These are phyloP conservation scores for Megaleporinus macrocephalus DNA, from an alignment of 2,113 vertebrate genomes.

Conservation along the genomic window DNA sequence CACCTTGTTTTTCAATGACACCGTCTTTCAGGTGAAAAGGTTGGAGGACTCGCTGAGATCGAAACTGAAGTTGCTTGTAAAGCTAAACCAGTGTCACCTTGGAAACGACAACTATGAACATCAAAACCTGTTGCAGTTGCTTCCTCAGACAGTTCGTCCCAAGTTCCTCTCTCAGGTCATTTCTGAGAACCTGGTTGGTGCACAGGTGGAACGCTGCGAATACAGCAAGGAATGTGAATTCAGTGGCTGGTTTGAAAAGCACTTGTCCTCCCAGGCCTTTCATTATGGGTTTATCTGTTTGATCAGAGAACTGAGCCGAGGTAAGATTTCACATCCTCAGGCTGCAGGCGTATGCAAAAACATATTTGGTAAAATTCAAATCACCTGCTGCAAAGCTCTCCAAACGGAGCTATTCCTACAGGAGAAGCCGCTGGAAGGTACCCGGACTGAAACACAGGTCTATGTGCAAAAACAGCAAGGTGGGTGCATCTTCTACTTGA, in stretches of 20 bases:
- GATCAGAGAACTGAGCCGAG: slow-evolving; percentile 71
- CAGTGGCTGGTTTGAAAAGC: slow-evolving; percentile 68
- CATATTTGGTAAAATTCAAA: slow-evolving; percentile 74
- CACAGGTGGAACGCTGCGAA: slow-evolving; percentile 62
- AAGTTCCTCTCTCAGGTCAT: slow-evolving; percentile 71
- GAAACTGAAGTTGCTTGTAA: slow-evolving; percentile 72
- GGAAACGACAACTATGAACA: slow-evolving; percentile 49
- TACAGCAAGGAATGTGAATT: slow-evolving; percentile 65
- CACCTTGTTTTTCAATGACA: slow-evolving; percentile 78
- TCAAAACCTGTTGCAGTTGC: slow-evolving; percentile 63
- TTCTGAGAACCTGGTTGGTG: slow-evolving; percentile 66
- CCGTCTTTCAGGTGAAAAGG: slow-evolving; percentile 58
- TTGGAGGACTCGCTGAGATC: slow-evolving; percentile 56
- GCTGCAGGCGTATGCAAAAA: slow-evolving; percentile 59
- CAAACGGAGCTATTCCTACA: slow-evolving; percentile 67
- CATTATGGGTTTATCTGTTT: slow-evolving; percentile 75
- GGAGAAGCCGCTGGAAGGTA: slow-evolving; percentile 64
- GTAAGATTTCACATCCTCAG: slow-evolving; percentile 52
- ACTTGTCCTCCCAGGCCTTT: slow-evolving; percentile 75
- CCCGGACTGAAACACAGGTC: slow-evolving; percentile 62
- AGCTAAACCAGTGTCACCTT: slow-evolving; percentile 63
- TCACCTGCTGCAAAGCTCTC: slow-evolving; percentile 77
- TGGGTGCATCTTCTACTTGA: slow-evolving; percentile 72
- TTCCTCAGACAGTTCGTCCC: slow-evolving; percentile 72
- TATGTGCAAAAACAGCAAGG: slow-evolving; percentile 53